Evolutionary conservation across 2,888 invertebrate genomes (phyloP).

Genomic region (Drosophila dives): DNA sequence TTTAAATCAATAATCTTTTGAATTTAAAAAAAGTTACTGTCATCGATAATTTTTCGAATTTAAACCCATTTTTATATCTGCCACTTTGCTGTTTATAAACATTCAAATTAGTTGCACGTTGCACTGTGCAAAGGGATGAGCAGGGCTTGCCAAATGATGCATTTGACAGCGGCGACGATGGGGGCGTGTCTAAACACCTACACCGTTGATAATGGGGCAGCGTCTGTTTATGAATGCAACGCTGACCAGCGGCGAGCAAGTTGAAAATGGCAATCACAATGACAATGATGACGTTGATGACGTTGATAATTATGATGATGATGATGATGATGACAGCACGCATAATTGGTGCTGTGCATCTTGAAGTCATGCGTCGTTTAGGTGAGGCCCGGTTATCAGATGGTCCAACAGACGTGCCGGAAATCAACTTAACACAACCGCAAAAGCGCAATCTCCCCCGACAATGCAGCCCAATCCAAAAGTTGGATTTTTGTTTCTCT

Average conservation of each 20-base stretch:
- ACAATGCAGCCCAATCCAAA: conserved; percentile 14
- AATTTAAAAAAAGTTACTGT: background rate
- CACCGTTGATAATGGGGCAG: conserved; percentile 36
- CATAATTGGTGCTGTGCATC: conserved; percentile 74
- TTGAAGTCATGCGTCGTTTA: conserved; percentile 39
- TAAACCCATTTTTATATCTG: background rate
- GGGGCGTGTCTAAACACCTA: conserved; percentile 64
- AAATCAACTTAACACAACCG: conserved; percentile 80
- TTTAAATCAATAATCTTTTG: background rate
- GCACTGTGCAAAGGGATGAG: conserved; percentile 30
- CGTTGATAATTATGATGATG: conserved; percentile 10
- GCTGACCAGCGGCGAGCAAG: conserved; percentile 36
- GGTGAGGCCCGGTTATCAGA: conserved; percentile 1
- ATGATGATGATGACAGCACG: conserved; percentile 43
- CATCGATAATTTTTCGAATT: background rate
- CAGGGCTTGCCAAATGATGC: conserved; percentile 42
- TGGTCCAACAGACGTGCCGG: conserved; percentile 65
- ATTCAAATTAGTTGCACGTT: background rate
- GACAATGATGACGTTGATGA: conserved; percentile 9
- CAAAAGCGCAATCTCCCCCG: conserved; percentile 80
- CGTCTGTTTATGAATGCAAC: conserved; percentile 71
- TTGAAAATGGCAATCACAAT: conserved; percentile 8
- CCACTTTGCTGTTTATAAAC: no score
- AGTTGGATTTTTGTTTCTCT: conserved; percentile 20
- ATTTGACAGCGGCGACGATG: conserved; percentile 57